Evolutionary conservation across 2,113 vertebrate species (phyloP).

Genomic region (Toxotes jaculatrix): DNA sequence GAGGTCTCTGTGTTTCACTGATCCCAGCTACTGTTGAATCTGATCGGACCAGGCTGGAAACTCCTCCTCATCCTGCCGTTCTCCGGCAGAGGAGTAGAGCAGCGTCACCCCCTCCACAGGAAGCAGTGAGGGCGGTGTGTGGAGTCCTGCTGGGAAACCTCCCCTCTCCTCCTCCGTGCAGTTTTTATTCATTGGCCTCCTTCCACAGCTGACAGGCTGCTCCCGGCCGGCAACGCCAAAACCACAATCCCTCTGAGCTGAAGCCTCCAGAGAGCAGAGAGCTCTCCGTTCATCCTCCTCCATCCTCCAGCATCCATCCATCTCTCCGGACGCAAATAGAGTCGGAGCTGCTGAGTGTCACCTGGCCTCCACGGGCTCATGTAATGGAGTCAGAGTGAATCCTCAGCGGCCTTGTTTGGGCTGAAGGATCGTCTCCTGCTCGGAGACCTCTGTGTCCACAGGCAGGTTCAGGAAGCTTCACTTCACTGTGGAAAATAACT

Average conservation of each 20-base stretch:
- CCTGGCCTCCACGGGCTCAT: neutral
- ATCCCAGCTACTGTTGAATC: too few relatives aligned
- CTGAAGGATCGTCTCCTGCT: constrained; percentile 11
- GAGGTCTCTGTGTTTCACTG: too few relatives aligned
- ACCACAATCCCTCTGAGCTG: neutral
- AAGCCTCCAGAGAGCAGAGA: neutral
- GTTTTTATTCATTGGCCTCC: constrained; percentile 13
- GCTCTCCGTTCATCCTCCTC: neutral
- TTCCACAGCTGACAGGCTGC: constrained; percentile 22
- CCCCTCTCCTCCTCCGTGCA: neutral
- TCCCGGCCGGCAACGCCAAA: neutral
- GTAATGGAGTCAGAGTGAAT: neutral
- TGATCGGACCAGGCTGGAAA: neutral
- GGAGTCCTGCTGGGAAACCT: neutral
- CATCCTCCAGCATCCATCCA: neutral
- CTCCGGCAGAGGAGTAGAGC: neutral
- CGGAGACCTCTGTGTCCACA: neutral
- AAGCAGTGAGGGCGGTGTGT: neutral
- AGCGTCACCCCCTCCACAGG: neutral
- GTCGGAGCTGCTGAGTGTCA: neutral
- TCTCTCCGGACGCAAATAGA: neutral
- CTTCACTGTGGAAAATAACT: too few relatives aligned
- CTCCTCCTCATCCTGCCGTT: neutral
- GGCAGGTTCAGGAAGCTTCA: too few relatives aligned
- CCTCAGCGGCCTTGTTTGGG: neutral